phyloP scores from a whole-genome alignment of 2,113 vertebrate genomes.

The Ceyx cyanopectus region DNA sequence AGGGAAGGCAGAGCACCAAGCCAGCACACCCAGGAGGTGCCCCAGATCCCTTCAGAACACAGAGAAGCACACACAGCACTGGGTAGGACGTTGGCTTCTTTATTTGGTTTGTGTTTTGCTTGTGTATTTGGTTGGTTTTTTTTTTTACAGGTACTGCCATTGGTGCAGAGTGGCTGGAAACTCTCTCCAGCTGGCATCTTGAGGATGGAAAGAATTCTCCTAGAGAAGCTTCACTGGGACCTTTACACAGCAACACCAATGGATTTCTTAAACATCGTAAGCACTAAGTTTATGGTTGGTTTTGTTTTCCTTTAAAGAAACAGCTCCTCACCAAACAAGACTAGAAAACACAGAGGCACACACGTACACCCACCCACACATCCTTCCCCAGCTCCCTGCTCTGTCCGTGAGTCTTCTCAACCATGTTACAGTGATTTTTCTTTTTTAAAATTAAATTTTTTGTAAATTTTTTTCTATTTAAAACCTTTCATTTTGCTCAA shows the following conservation, averaged over 20 bases:
- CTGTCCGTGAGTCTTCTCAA: slow-evolving; percentile 50
- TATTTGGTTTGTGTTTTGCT: too few species aligned
- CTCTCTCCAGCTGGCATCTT: too few species aligned
- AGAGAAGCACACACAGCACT: too few species aligned
- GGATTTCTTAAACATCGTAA: slow-evolving; percentile 89
- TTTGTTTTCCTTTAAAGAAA: slow-evolving; percentile 42
- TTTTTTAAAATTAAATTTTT: not conserved
- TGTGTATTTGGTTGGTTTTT: too few species aligned
- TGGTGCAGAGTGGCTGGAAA: too few species aligned
- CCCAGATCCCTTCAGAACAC: too few species aligned
- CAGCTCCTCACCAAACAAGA: slow-evolving; percentile 67
- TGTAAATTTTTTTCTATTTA: slow-evolving; percentile 26
- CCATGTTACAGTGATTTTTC: not conserved
- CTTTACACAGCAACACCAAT: slow-evolving; percentile 81
- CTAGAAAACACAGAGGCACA: slow-evolving; percentile 62
- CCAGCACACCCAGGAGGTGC: rapidly evolving
- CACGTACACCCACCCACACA: not conserved
- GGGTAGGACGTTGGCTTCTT: too few species aligned
- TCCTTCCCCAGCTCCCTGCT: slow-evolving; percentile 15
- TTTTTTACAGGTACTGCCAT: too few species aligned
- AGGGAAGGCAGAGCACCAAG: not conserved
- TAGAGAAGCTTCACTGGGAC: too few species aligned
- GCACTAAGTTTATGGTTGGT: slow-evolving; percentile 29
- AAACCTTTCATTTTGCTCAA: slow-evolving; percentile 45
- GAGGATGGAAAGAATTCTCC: too few species aligned